These are phyloP conservation scores for Platynereis dumerilii DNA, from an alignment of 2,888 invertebrate genomes.

Conservation along the genomic window DNA sequence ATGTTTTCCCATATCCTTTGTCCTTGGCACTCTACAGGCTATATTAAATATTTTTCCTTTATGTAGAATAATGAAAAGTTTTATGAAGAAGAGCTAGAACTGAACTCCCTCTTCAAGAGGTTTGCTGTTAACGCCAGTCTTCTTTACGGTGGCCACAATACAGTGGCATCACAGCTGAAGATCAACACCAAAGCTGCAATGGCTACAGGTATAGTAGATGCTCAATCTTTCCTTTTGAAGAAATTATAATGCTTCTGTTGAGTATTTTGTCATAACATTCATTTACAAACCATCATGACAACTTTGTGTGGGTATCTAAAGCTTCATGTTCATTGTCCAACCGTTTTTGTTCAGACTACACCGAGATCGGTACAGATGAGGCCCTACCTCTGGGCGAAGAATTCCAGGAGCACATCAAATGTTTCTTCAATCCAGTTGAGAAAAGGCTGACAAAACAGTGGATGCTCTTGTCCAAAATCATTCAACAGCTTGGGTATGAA, in stretches of 20 bases:
- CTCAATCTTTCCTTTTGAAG: not conserved
- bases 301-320: no score
- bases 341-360: slow-evolving; percentile 52
- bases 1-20: no score
- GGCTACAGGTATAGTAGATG: slow-evolving; percentile 14
- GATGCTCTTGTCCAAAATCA: slow-evolving; percentile 49
- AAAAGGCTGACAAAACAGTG: slow-evolving; percentile 48
- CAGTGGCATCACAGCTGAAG: slow-evolving; percentile 58
- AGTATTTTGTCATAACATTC: not conserved
- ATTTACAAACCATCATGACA: not conserved
- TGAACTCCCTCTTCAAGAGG: slow-evolving; percentile 57
- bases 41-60: no score
- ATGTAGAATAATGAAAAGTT: slow-evolving; percentile 45
- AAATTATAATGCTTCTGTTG: not conserved
- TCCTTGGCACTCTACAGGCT: no score
- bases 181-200: slow-evolving; percentile 32
- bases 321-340: no score
- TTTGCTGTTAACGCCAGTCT: slow-evolving; percentile 59
- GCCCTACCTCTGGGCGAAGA: slow-evolving; percentile 61
- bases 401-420: slow-evolving; percentile 57
- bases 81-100: slow-evolving; percentile 57
- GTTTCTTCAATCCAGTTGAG: slow-evolving; percentile 52
- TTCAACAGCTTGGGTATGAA: slow-evolving; percentile 56
- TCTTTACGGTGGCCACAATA: slow-evolving; percentile 62
- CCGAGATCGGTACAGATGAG: slow-evolving; percentile 59